Evolutionary conservation across 2,888 invertebrate species (phyloP), one percentile per base, ranked within the genome.

Genomic region (Synanthedon vespiformis): DNA sequence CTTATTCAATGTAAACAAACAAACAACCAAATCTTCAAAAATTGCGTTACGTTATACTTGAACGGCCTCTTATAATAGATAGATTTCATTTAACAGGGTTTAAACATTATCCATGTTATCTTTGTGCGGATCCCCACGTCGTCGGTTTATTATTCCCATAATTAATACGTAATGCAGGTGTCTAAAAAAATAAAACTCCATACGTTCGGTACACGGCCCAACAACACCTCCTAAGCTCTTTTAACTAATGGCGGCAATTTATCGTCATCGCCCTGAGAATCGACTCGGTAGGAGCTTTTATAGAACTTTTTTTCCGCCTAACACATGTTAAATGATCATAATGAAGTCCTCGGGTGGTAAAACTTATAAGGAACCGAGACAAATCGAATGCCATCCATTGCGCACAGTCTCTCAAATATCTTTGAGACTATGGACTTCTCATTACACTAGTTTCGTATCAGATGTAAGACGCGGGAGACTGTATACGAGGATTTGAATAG

Each of bases 241-340:
- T 56, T 65, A n/a, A 65, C 67, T 70, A 74, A 73, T 73, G 68
- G 61, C 56, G 57, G 61, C 74, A 67, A 74, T 74, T 73, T 70
- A 74, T 74, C 65, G 67, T 56, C 51, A 61, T 57, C 56, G 57
- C 63, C 64, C 63, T 73, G 71, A 68, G 74, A 74, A 73, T 61
- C 56, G 55, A 53, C 54, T 52, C 57, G 53, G 57, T 56, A 57
- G 57, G 57, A 58, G 58, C 56, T 52, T 56, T 58, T 57, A 58
- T 16, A 47, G 8, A 34, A 34, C 34, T 34, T 34, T 64, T 58
- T 63, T 67, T 65, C 55, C 58, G 56, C 59, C 64, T 58, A 67
- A 77, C 80, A 80, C 72, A 77, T 80, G 78, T 78, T 76, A 63
- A 67, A 68, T 57, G 64, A 60, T 59, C 61, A 18, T 80, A 77